Base-by-base conservation (phyloP, 2,113 vertebrate species). In the Thinocorus orbignyianus region DNA sequence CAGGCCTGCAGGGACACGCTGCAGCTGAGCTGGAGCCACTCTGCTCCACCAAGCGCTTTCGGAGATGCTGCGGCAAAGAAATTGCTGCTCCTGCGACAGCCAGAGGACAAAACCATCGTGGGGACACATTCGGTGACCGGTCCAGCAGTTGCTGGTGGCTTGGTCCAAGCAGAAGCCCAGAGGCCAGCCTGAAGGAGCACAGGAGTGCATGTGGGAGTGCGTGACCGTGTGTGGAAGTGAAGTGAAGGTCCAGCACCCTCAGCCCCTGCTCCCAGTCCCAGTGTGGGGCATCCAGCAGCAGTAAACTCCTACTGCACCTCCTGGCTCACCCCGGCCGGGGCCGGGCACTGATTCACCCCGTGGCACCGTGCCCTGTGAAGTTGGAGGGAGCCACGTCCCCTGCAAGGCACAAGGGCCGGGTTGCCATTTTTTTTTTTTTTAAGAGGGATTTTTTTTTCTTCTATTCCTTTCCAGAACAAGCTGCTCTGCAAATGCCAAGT, bases 401-500 rank as follows among this genome's bases (percentile, higher is more conserved):
- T 86, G 71, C 54, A 6, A 62, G 91, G 92, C 72, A 69, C 82
- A 54, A 72, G 93, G 88, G 74, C 64, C 8, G 30, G n/a, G 73
- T 80, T 92, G 66, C 91, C 2, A 51, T 35, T 13, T 4, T 11
- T 4, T n/a, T 33, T 18, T 51, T 70, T 81, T 70, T 66, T 3
- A 42, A 28, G 6, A 13, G 14, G 0, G 25, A 26, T 51, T 69
- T 62, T 60, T 57, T 85, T 79, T 58, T 66, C 78, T 58, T 57
- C 7, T 76, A 61, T 90, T 57, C 77, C 64, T 68, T 93, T 92
- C 90, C 87, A 96, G 87, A 91, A 82, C 8, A 35, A 91, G 84
- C 81, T 49, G 87, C 93, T 95, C 93, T 55, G 35, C 93, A 96
- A 92, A 95, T 96, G 96, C 96, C 97, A 97, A 97, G 96, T 81